Evolutionary conservation across 2,797 vertebrate genomes (phyloP), one percentile per base, ranked within the genome.

Genomic region (Anomalospiza imberbis): DNA sequence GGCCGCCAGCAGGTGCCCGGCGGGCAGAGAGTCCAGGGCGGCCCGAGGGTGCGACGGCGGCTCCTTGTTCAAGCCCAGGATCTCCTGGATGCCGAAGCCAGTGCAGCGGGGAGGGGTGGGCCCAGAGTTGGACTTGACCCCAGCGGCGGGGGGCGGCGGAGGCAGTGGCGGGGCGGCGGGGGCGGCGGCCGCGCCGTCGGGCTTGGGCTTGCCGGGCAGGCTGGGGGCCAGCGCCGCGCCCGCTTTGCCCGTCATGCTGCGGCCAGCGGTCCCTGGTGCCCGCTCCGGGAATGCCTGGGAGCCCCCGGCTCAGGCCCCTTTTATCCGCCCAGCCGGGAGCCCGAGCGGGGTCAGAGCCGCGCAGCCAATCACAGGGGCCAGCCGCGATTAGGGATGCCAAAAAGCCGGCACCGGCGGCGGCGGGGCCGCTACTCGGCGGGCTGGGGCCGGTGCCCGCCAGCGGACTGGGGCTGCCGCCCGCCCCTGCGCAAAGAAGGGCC

Each of bases 41-140:
- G 94, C 98, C 95, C 98, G 98, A 28, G 98, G 97, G 75, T 98
- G 98, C 67, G 98, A 97, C 78, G 99, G 97, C 38, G 99, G 98
- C 95, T 99, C 99, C 98, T 99, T 99, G 96, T 99, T 99, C 91
- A 99, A 98, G 80, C 99, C 99, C 96, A 99, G 95, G 78, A 99
- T 99, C 98, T 99, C 99, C 97, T 99, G 99, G 97, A 99, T 99
- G 95, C 99, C 99, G 93, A 99, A 99, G 51, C 99, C 99, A 16
- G 99, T 99, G 98, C 99, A 99, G 97, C 99, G 98, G 83, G 98
- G 97, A 57, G 98, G 98, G 58, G 98, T 97, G 77, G 97, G 97
- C 96, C 97, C 97, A 57, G 97, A 96, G 94, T 93, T 68, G 55
- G 95, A 94, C 93, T 98, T 98, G 96, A 95, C 94, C 85, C 95